A percentile compares a stretch with the other conserved stretches of the same genome.
Evolutionary conservation across 1,140 invertebrate genomes (phyloP).

Genomic region (Meloidogyne exigua): DNA sequence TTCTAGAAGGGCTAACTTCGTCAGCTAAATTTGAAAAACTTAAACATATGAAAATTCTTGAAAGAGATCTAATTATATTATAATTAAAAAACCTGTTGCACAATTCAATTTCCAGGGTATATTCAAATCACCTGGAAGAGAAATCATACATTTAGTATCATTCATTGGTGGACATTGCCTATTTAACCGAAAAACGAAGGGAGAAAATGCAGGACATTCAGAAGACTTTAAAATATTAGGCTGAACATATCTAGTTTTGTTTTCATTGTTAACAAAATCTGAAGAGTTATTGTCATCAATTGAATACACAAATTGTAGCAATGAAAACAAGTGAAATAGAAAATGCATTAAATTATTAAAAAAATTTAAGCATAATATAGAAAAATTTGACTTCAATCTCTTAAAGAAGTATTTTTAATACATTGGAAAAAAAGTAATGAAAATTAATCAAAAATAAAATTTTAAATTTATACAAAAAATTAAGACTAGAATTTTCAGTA

Average conservation of each 20-base stretch:
- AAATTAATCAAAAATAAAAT: not conserved
- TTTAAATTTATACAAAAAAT: not conserved
- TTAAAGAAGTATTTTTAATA: not conserved
- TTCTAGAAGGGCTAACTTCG: not conserved
- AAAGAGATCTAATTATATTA: too few relatives aligned
- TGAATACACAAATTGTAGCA: not conserved
- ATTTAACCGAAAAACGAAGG: constrained; percentile 28
- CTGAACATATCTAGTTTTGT: not conserved
- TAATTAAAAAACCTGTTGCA: constrained; percentile 26
- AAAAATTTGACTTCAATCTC: too few relatives aligned
- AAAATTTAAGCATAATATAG: not conserved
- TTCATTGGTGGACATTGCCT: constrained; percentile 25
- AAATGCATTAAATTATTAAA: not conserved
- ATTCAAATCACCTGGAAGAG: constrained; percentile 26
- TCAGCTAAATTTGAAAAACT: not conserved
- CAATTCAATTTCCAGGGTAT: constrained; percentile 29
- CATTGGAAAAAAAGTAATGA: not conserved
- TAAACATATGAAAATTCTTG: too few relatives aligned
- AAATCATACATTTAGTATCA: constrained; percentile 20
- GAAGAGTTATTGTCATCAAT: not conserved
- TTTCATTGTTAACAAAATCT: not conserved
- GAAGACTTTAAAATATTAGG: not conserved
- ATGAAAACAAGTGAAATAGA: not conserved
- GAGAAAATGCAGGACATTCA: constrained; percentile 26
- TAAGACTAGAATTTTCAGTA: not conserved